These are phyloP conservation scores for Thymelicus acteon DNA, from an alignment of 2,888 invertebrate species.

Conservation along the genomic window DNA sequence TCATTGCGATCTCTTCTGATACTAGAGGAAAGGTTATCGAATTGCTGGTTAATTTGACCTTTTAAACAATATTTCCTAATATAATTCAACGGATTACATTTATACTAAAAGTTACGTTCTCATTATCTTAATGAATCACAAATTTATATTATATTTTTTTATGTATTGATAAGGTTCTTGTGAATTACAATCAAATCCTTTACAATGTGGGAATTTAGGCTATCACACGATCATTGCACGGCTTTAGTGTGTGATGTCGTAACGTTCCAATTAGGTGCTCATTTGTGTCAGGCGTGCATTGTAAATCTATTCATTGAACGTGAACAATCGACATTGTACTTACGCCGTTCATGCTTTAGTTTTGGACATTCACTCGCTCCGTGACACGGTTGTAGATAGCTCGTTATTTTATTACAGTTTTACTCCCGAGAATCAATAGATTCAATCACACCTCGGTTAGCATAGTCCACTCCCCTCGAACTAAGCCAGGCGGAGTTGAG, in stretches of 20 bases:
- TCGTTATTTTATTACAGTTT: constrained; percentile 48
- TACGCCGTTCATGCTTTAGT: constrained; percentile 60
- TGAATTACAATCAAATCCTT: constrained; percentile 27
- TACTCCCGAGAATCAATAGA: constrained; percentile 61
- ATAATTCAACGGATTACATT: constrained; percentile 5
- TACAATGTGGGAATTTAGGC: constrained; percentile 42
- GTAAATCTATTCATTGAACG: constrained; percentile 72
- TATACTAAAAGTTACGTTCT: not conserved
- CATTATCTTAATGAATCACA: constrained; percentile 1
- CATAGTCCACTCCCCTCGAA: constrained; percentile 81
- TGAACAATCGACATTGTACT: constrained; percentile 71
- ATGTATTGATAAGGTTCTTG: constrained; percentile 23
- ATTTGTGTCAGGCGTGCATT: constrained; percentile 80
- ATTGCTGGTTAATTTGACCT: constrained; percentile 18
- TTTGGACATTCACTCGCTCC: constrained; percentile 57
- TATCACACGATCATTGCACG: constrained; percentile 64
- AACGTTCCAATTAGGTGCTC: constrained; percentile 82
- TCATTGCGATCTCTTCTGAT: constrained; percentile 5
- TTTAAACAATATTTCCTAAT: constrained; percentile 19
- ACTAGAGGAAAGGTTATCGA: constrained; percentile 24
- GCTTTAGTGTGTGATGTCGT: constrained; percentile 70
- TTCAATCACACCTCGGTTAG: constrained; percentile 77
- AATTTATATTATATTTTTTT: not conserved
- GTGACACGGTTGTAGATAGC: constrained; percentile 45
- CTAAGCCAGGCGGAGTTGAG: constrained; percentile 66